Evolutionary conservation across 2,888 invertebrate species (phyloP), one percentile per base, ranked within the genome.

Genomic region (Nasonia oneida): DNA sequence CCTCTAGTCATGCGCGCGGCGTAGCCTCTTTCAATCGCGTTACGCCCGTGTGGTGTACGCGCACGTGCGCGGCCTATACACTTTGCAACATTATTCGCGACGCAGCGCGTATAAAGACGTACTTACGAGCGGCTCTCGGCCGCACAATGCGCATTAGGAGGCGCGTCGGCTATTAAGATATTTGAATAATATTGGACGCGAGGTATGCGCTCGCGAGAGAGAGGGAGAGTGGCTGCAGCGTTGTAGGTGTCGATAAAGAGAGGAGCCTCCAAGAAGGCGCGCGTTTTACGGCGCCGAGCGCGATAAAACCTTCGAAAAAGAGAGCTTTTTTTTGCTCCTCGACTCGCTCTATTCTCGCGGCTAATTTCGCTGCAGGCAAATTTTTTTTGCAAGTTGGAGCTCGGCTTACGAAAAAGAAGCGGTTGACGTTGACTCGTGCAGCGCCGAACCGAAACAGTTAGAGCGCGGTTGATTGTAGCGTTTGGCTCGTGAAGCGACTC

Each of bases 51-150:
- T 75, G 33, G 29, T 74, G 12, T 23, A 73, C 42, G n/a, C 47
- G 42, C 42, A 29, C 29, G 73, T 42, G 50, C 61, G 71, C 29
- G 29, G 14, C 74, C 86, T 84, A 87, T 88, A 88, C 85, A 88
- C 85, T 86, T 74, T 77, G 84, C 87, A 88, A 89, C 82, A 86
- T 86, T 89, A 88, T 88, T 88, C 88, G 83, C 88, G 81, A 86
- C 86, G 89, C 87, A 78, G 89, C 87, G 88, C 89, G 89, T 90
- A 89, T 89, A 91, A 90, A 91, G 89, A 90, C 88, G 88, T 89
- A 89, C 89, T 90, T 89, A 89, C 90, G 88, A 89, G 87, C 88
- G 76, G 75, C 86, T 79, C 88, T n/a, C n/a, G n/a, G 39, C 76
- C 64, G 50, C 67, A 81, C 85, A 87, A 83, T 87, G 81, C 67